These are phyloP conservation scores for Apostichopus californicus DNA, from an alignment of 35 echinoderm and acorn worm genomes.

Conservation along the genomic window DNA sequence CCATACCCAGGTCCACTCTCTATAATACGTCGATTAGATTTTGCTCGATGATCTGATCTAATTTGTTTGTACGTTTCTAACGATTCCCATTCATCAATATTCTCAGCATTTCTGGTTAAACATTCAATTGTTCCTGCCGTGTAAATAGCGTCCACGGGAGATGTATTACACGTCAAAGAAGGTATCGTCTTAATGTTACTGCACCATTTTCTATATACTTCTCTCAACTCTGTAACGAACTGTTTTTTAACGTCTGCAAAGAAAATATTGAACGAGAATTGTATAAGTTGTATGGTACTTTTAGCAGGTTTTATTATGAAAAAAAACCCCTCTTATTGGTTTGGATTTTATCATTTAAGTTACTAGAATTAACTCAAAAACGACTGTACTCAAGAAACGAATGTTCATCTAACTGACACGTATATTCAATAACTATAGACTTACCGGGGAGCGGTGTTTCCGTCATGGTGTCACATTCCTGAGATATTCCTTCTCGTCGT, in stretches of 20 bases:
- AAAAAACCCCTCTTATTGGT: too few species aligned
- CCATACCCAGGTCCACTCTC: slow-evolving; percentile 5
- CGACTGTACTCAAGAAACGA: too few species aligned
- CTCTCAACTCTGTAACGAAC: background rate
- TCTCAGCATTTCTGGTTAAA: background rate
- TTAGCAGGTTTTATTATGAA: background rate
- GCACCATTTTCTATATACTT: background rate
- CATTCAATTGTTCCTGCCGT: background rate
- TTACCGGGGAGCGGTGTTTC: too few species aligned
- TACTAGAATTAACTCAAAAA: background rate
- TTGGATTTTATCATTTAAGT: background rate
- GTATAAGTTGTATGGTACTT: background rate
- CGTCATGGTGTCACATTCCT: too few species aligned
- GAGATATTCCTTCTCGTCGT: too few species aligned
- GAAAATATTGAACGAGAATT: background rate
- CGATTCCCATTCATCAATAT: background rate
- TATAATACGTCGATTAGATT: background rate
- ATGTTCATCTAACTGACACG: too few species aligned
- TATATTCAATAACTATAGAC: too few species aligned
- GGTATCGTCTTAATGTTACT: background rate
- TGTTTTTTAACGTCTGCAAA: background rate
- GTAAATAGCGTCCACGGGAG: background rate
- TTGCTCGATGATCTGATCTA: background rate
- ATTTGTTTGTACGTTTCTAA: background rate
- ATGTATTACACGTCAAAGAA: background rate